These are phyloP conservation scores for Hystrix brachyura DNA, from an alignment of 2,113 vertebrate species.

Conservation along the genomic window DNA sequence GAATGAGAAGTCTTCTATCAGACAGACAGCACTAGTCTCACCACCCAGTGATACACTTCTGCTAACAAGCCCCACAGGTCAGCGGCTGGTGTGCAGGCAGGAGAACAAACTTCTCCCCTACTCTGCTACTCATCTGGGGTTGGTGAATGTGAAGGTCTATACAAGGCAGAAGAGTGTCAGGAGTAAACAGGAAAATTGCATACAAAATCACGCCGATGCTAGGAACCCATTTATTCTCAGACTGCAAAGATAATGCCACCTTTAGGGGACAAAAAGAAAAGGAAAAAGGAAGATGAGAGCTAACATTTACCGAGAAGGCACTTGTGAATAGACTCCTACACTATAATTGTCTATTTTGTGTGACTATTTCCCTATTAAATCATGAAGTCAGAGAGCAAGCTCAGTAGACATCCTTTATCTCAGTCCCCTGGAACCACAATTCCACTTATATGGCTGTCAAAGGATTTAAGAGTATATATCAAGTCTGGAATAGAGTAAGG, in stretches of 20 bases:
- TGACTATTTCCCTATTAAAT: neutral
- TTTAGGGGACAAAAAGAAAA: neutral
- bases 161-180: neutral
- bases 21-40: neutral
- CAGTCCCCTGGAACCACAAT: neutral
- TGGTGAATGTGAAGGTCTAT: too few relatives aligned
- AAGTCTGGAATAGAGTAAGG: neutral
- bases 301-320: neutral
- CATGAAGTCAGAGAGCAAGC: neutral
- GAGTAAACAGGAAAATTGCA: neutral
- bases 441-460: neutral
- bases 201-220: neutral
- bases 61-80: neutral
- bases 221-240: neutral
- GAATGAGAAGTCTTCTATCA: neutral
- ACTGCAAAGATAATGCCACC: neutral
- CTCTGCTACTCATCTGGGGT: neutral
- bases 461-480: neutral
- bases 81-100: accelerated
- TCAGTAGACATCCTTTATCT: neutral
- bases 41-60: neutral
- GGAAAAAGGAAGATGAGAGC: neutral
- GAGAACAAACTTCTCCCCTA: neutral
- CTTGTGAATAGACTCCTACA: neutral
- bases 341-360: neutral